A percentile compares a stretch with the other conserved stretches of the same genome.
phyloP scores from a whole-genome alignment of 2,888 invertebrate genomes.

The Gari tellinella region DNA sequence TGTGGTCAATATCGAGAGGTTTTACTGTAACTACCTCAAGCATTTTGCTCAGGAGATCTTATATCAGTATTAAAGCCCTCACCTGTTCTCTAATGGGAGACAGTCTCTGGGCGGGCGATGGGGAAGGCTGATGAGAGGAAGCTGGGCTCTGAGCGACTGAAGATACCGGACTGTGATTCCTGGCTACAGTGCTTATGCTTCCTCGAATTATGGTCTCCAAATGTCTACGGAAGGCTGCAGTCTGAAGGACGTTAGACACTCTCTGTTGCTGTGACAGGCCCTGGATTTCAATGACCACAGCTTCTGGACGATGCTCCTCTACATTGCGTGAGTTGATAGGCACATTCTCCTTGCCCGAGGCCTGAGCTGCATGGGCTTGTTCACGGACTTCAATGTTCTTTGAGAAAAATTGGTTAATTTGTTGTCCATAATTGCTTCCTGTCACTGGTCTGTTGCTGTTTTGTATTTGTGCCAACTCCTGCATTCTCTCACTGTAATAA shows the following conservation, averaged over 20 bases:
- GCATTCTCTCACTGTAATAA: constrained; percentile 79
- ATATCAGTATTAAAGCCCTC: constrained; percentile 1
- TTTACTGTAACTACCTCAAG: too few relatives aligned
- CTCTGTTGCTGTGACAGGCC: constrained; percentile 81
- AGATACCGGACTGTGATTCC: constrained; percentile 40
- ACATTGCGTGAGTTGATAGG: constrained; percentile 74
- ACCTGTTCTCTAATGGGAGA: constrained; percentile 36
- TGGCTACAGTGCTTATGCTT: constrained; percentile 62
- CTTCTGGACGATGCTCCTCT: constrained; percentile 80
- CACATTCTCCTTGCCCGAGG: constrained; percentile 68
- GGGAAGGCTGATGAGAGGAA: constrained; percentile 1
- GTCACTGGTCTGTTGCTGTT: constrained; percentile 81
- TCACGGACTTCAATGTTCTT: constrained; percentile 67
- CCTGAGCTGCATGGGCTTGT: constrained; percentile 31
- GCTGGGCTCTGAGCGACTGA: constrained; percentile 29
- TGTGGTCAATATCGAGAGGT: too few relatives aligned
- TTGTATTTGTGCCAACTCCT: constrained; percentile 78
- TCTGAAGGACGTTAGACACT: constrained; percentile 80
- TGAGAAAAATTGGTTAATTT: constrained; percentile 76
- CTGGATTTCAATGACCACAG: constrained; percentile 81
- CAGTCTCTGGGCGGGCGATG: constrained; percentile 27
- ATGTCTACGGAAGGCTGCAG: constrained; percentile 74
- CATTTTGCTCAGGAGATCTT: too few relatives aligned
- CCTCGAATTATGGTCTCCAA: constrained; percentile 81
- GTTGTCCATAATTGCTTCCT: constrained; percentile 72